These are phyloP conservation scores for Alca torda DNA, from an alignment of 2,797 vertebrate species.

Conservation along the genomic window DNA sequence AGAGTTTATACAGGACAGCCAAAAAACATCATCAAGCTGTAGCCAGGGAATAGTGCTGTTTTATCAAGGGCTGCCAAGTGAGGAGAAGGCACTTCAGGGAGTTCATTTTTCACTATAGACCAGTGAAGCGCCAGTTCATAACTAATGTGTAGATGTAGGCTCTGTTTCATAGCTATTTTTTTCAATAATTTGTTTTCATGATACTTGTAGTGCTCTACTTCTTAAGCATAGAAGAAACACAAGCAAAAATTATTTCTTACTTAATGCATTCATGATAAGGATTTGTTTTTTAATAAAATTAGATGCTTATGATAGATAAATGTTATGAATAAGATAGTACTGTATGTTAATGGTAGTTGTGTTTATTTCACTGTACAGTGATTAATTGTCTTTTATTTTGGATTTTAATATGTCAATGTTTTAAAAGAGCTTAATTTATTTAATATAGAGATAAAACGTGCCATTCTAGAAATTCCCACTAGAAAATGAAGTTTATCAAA, in stretches of 20 bases:
- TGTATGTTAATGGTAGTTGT: neutral
- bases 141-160: neutral
- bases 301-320: neutral
- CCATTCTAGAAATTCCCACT: neutral
- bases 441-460: neutral
- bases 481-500: neutral
- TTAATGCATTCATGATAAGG: neutral
- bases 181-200: neutral
- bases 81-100: neutral
- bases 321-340: neutral
- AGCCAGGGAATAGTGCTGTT: neutral
- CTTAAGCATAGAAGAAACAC: neutral
- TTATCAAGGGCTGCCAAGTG: neutral
- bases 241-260: neutral
- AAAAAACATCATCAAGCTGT: neutral
- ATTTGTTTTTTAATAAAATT: neutral
- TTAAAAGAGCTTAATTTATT: neutral
- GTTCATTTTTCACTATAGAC: neutral
- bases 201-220: neutral
- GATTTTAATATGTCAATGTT: neutral
- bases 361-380: neutral
- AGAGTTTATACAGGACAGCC: neutral
- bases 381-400: neutral
- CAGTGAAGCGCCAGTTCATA: constrained; percentile 3
- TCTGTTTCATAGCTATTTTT: neutral